Base-by-base conservation (phyloP, 2,888 invertebrate genomes). In the Drosophila anomalata region DNA sequence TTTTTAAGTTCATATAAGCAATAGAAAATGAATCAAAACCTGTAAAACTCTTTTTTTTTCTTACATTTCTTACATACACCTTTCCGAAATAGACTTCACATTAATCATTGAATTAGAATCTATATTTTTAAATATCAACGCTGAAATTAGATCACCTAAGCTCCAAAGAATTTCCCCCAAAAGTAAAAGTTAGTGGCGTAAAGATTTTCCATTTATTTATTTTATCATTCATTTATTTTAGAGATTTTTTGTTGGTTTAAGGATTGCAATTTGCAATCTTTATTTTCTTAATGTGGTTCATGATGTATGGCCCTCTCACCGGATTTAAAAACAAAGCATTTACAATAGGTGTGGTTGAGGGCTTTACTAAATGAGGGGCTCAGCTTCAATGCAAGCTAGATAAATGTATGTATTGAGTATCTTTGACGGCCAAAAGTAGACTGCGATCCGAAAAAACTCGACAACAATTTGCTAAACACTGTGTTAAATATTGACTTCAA, bases 201-300 rank as follows among this genome's bases (percentile, higher is more conserved):
- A 42, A 73, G 41, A 17, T 73, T 74, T 74, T 57, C 56, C 74
- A 69, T 87, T 87, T 72, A 76, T 86, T 87, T 87, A 76, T 86
- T 86, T 72, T 76, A 36, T 36, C 7, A 39, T 9, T 78, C 54
- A 71, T 65, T 51, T 68, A 65, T 54, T 68, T 70, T 63, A 72
- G 68, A 72, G 60, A 60, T 60, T 58, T 72, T 17, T 61, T 66
- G 55, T 56, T 47, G 63, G 52, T 76, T 72, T 70, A 66, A 56
- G 42, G 67, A 65, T 39, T 70, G 54, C 55, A 24, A 52, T 42
- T 56, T 48, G 46, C 65, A 63, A 50, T 39, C 63, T 44, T 26
- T 57, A 24, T 48, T 57, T 57, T 46, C 57, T 57, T 17, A 57
- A 51, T 67, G 42, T 62, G 51, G 48, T 62, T 55, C 63, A 29